Evolutionary conservation across 53 echinoderm and acorn worm genomes (phyloP).

Genomic region (Antedon mediterranea): DNA sequence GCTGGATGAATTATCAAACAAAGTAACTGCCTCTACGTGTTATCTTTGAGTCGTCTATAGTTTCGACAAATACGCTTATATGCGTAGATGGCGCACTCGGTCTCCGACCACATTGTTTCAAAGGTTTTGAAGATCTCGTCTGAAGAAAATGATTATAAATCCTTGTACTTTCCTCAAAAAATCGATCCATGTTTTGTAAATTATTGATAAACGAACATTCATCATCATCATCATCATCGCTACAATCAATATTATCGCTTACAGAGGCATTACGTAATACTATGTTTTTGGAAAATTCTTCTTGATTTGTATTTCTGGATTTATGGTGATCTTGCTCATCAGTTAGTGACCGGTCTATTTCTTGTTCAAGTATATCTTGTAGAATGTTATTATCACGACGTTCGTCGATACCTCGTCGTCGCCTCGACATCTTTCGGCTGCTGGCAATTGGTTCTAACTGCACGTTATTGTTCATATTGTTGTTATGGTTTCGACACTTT

Average conservation of each 20-base stretch:
- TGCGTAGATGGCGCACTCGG: neutral
- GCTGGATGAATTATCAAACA: too few relatives aligned
- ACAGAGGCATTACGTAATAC: too few relatives aligned
- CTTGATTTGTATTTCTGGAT: neutral
- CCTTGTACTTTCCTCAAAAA: neutral
- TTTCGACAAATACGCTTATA: neutral
- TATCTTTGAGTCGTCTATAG: neutral
- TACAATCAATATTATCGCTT: neutral
- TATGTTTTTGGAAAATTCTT: neutral
- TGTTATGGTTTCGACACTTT: neutral
- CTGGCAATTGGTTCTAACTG: neutral
- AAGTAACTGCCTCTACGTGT: neutral
- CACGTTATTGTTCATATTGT: neutral
- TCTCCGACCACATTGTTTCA: neutral
- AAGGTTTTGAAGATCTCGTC: neutral
- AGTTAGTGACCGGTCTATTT: neutral
- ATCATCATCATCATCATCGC: neutral
- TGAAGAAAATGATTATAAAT: neutral
- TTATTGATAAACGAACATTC: neutral
- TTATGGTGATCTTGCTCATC: neutral
- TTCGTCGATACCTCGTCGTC: neutral
- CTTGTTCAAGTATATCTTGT: neutral
- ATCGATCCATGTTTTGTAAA: neutral
- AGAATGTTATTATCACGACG: neutral
- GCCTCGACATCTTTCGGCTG: too few relatives aligned